Base-by-base conservation (phyloP, 1,140 invertebrate species). In the Dinoponera quadriceps region DNA sequence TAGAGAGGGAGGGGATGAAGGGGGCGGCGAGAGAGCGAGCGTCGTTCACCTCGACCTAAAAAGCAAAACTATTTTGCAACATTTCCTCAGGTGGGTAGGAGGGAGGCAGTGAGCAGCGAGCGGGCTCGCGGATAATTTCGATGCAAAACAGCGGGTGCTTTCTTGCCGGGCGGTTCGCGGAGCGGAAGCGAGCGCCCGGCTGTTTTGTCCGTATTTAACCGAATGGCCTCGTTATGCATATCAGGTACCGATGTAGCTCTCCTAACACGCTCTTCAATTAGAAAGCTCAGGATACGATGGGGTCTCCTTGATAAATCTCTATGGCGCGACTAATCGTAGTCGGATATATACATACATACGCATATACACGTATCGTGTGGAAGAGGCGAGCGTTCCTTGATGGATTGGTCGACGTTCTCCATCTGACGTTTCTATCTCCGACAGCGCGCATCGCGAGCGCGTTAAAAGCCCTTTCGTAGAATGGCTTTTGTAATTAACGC, bases 361-460 rank as follows among this genome's bases (percentile, higher is more conserved):
- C 7, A 9, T 11, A 11, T 11, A 44, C 38, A 44, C 7, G 11
- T 11, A 44, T 11, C 9, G 38, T 9, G 11, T 44, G 38, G 44
- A 62, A 62, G 51, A 57, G 29, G 68, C 49, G 29, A 29, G 60
- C 69, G 54, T 62, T 14, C 18, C 68, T 33, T 88, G 86, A 90
- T 89, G 85, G 86, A 89, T 90, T 85, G 73, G 72, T 27, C 44
- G 73, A 82, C 72, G 75, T 89, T 80, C 65, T 44, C 51, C 85
- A 85, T 83, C 88, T 85, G 88, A 89, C 88, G 62, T 90, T 89
- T 89, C 88, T 89, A 88, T 88, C 87, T 89, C 88, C 86, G 85
- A 87, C 83, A 80, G 71, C 57, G 51, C 65, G 78, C 83, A 82
- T 78, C 83, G 71, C 77, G 71, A 83, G 75, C 33, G 59, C 84